Evolutionary conservation across 2,113 vertebrate species (phyloP).

Genomic region (Enhydra lutris): DNA sequence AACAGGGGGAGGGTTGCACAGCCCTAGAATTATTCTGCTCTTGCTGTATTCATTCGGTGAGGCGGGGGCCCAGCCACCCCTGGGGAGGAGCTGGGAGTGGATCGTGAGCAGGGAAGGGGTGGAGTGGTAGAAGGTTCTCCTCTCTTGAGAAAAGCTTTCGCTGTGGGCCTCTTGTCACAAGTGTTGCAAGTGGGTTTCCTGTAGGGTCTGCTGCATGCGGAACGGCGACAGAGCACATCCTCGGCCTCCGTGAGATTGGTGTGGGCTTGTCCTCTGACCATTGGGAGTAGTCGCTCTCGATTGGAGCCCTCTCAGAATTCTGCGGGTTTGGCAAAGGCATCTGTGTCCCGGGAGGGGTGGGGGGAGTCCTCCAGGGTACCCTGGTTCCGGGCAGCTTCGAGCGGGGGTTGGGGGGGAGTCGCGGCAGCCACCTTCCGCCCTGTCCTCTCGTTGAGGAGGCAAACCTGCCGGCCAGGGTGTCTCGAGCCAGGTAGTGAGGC

Average conservation of each 20-base stretch:
- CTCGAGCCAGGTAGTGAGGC: background rate
- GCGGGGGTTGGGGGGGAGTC: too few species aligned
- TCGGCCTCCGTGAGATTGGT: background rate
- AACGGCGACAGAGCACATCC: background rate
- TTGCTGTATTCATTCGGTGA: background rate
- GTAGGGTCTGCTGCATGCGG: background rate
- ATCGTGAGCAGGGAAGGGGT: background rate
- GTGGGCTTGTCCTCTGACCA: background rate
- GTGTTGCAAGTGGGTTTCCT: background rate
- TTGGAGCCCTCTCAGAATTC: background rate
- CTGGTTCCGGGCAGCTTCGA: background rate
- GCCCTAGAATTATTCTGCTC: background rate
- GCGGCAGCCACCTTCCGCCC: background rate
- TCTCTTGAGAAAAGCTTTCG: background rate
- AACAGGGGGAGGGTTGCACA: background rate
- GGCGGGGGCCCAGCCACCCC: background rate
- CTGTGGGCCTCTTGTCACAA: background rate
- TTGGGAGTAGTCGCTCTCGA: background rate
- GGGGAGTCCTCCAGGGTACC: background rate
- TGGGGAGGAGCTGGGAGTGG: background rate
- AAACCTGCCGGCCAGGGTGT: background rate
- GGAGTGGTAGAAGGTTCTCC: background rate
- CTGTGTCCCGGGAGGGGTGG: background rate
- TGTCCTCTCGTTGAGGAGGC: background rate
- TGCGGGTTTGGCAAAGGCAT: background rate